Base-by-base conservation (phyloP, 2,797 vertebrate genomes). In the Crenichthys baileyi region DNA sequence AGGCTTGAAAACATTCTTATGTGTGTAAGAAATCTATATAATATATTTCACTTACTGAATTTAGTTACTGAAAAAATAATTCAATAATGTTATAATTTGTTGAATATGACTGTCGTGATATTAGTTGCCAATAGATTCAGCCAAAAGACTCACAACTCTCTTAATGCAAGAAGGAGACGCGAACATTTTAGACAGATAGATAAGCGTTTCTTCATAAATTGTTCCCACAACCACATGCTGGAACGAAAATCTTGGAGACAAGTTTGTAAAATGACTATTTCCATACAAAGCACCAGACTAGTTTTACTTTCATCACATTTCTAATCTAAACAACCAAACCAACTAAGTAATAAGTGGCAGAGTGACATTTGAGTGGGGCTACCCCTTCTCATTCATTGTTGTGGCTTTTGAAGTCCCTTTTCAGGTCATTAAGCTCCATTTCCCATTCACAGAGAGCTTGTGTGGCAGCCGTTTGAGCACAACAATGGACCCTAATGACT, bases 401-500 rank as follows among this genome's bases (percentile, higher is more conserved):
- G 83, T 72, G n/a, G 88, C 93, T 94, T 95, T 95, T 95, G 94
- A 96, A 96, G 95, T 95, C 89, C 83, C 91, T 93, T 93, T 95
- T 95, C 94, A 95, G 94, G 91, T 95, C 95, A 95, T 96, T 95
- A 96, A 93, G 94, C 93, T 92, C 94, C 88, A 94, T 95, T 95
- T 95, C 95, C 95, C 94, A 94, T 95, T 93, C 94, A 95, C 88
- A 90, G 88, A 91, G 91, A 90, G 92, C 93, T 94, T 95, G 94
- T 95, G 94, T 95, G 93, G 94, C 83, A 88, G 91, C 91, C 92
- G 91, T 95, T 95, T 95, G 92, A 94, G 92, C 84, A 89, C 94
- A 94, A 95, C 94, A 95, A 95, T 95, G 92, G 94, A 83, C 90
- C 92, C 92, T 95, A 96, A 95, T 95, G 93, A 95, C 94, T 96